Evolutionary conservation across 1,140 invertebrate genomes (phyloP), one percentile per base, ranked within the genome.

Genomic region (Drosophila guanche): DNA sequence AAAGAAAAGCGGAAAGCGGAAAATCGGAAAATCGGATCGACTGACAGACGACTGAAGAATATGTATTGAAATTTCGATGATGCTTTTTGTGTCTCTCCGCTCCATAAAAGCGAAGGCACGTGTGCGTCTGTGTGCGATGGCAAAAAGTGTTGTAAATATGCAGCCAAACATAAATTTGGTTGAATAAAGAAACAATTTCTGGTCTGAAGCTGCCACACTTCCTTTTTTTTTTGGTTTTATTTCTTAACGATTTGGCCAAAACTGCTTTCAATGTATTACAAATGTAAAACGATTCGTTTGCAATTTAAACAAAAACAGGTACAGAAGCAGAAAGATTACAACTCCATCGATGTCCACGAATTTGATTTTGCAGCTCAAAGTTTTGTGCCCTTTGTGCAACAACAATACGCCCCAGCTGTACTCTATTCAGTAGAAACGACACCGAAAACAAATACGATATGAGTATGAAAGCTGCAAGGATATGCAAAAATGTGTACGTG

Each of bases 281-380:
- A 83, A 88, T 88, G 75, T 88, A 88, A 79, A 79, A 42, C 67
- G 56, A 79, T 88, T 88, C 74, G 56, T 50, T 60, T 75, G 66
- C 75, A 76, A 88, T 73, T 53, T 41, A 29, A 43, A 37, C 16
- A n/a, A 60, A 61, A 71, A 50, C 37, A 22, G 43, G 6, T 23
- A 54, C 37, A 27, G 25, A 7, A 42, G 37, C 40, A 42, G 40
- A 5, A 33, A 37, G 33, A 10, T 37, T 37, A 37, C 10, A 37
- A 12, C 33, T 37, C 33, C 2, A 10, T 37, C 10, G 8, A 37
- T 37, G 8, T 37, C 3, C 33, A 5, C 25, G 16, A 20, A 20
- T 1, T 20, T 20, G 16, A 20, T 20, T 20, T 20, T 20, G 16
- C 25, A 27, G 25, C 25, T 27, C 6, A 27, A 5, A 0, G 25